Evolutionary conservation across 1,140 invertebrate species (phyloP).

Genomic region (Drosophila takahashii): DNA sequence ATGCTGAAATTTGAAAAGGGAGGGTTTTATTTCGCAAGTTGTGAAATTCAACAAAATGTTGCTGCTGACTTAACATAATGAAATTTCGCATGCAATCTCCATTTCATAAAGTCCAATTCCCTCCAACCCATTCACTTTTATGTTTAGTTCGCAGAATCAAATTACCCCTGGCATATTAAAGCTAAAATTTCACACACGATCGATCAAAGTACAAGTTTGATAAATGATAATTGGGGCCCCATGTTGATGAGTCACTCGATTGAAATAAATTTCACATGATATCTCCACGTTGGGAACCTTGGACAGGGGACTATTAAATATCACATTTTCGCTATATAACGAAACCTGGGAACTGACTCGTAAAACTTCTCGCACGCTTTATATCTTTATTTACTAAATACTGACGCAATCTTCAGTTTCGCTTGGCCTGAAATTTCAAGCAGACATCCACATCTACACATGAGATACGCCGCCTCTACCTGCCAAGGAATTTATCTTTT

Average conservation of each 20-base stretch:
- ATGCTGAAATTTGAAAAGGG: background rate
- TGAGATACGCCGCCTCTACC: constrained; percentile 21
- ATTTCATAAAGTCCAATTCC: background rate
- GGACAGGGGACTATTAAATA: constrained; percentile 14
- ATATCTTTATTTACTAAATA: background rate
- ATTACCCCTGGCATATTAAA: background rate
- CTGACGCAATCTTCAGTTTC: constrained; percentile 30
- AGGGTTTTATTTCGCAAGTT: constrained; percentile 7
- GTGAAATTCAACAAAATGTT: constrained; percentile 1
- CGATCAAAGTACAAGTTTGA: constrained; percentile 3
- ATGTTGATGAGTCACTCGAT: constrained; percentile 14
- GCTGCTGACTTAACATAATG: constrained; percentile 4
- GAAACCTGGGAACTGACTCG: background rate
- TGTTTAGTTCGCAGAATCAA: background rate
- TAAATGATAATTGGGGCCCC: background rate
- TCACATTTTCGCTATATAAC: constrained; percentile 11
- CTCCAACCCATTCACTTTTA: background rate
- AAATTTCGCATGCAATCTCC: constrained; percentile 12
- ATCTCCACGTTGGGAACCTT: constrained; percentile 19
- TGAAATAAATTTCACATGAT: constrained; percentile 28
- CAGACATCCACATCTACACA: constrained; percentile 17
- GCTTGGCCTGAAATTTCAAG: constrained; percentile 34
- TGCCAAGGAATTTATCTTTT: constrained; percentile 28
- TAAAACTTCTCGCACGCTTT: constrained; percentile 8
- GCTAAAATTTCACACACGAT: background rate